Evolutionary conservation across 2,797 vertebrate genomes (phyloP), one percentile per base, ranked within the genome.

Genomic region (Bradypus variegatus): DNA sequence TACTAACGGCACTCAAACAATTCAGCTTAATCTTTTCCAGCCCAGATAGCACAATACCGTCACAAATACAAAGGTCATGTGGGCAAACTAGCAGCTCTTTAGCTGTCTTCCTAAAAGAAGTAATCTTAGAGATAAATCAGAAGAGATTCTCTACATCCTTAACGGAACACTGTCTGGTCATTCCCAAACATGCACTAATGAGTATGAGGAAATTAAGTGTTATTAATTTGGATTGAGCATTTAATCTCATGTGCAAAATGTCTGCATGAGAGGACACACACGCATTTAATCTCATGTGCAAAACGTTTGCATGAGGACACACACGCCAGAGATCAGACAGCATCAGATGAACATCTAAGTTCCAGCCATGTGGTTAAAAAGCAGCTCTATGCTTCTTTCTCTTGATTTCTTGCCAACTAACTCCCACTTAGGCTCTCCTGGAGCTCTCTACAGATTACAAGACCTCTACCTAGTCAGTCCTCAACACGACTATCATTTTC

Each of bases 191-290:
- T 38, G 8, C 0, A 5, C 41, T 2, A 2, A 21, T 1, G 3
- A 19, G 18, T 0, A 18, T 3, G 1, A 6, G 4, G 19, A 9
- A 2, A 6, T 1, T 10, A 60, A 69, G 4, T 4, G 2, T 16
- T 3, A 4, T 0, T 21, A 1, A 6, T 5, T 8, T 4, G n/a
- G 8, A 41, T 33, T 0, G 19, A 33, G 48, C 19, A 0, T 15
- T 27, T 21, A 0, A 11, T 27, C 27, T 27, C 33, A 1, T 4
- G n/a, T 16, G 36, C 33, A 41, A 14, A 16, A 6, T 8, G 36
- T 72, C 48, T 12, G 75, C 12, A 38, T 5, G 31, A 33, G 31
- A 19, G 53, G 15, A 9, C 1, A 11, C 9, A 16, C 38, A 27
- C 0, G 48, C 19, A 0, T 15, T 27, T 21, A 0, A 11, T 27